These are phyloP conservation scores for Syngnathus acus DNA, from an alignment of 2,797 vertebrate genomes.

Conservation along the genomic window DNA sequence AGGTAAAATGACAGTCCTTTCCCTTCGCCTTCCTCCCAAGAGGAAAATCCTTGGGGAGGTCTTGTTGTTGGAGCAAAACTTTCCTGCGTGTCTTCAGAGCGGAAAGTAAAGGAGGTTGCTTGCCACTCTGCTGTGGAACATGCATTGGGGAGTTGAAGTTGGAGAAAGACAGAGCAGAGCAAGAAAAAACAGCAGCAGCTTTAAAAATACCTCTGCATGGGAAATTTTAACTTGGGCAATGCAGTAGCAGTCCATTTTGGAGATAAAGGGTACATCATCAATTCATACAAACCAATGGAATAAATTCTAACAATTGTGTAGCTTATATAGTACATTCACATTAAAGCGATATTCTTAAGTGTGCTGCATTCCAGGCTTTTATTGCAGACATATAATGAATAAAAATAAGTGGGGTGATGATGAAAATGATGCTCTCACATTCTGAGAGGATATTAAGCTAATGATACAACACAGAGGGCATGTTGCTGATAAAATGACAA, in stretches of 20 bases:
- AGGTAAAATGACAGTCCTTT: conserved; percentile 20
- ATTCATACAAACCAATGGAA: conserved; percentile 3
- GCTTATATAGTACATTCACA: not conserved
- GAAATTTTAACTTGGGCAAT: conserved; percentile 38
- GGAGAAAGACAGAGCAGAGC: not conserved
- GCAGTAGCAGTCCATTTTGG: conserved; percentile 9
- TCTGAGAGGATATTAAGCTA: conserved; percentile 33
- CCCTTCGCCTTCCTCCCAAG: conserved; percentile 24
- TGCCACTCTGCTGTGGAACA: conserved; percentile 24
- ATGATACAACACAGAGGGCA: conserved; percentile 44
- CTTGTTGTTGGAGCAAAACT: conserved; percentile 45
- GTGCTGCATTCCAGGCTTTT: not conserved
- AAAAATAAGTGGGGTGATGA: conserved; percentile 12
- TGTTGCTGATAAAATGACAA: conserved; percentile 57
- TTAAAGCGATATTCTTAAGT: conserved; percentile 6
- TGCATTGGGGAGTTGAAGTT: conserved; percentile 4
- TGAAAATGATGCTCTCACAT: conserved; percentile 21
- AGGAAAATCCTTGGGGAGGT: conserved; percentile 33
- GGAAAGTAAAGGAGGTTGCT: conserved; percentile 33
- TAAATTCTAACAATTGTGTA: conserved; percentile 1
- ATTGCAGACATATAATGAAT: conserved; percentile 15
- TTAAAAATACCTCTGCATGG: conserved; percentile 39
- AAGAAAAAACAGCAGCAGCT: conserved; percentile 7
- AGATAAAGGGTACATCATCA: conserved; percentile 15
- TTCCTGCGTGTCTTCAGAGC: conserved; percentile 36